Evolutionary conservation across 2,888 invertebrate genomes (phyloP).

Genomic region (Amphimallon solstitiale): DNA sequence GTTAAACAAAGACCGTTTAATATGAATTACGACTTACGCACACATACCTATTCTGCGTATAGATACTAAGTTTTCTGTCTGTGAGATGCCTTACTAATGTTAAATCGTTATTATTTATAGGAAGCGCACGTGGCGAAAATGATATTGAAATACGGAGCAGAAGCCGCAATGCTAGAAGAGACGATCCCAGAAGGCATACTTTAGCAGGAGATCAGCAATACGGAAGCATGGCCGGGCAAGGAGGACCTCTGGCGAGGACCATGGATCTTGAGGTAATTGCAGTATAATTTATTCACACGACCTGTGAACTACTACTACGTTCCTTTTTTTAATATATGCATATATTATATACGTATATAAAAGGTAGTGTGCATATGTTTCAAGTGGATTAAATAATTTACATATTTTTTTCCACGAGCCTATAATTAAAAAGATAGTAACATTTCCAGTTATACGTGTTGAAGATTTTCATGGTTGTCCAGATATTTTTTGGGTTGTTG

Average conservation of each 20-base stretch:
- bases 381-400: too few species aligned
- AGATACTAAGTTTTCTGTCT: not conserved
- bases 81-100: not conserved
- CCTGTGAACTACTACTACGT: not conserved
- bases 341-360: not conserved
- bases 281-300: slow-evolving; percentile 16
- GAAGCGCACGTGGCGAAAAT: slow-evolving; percentile 59
- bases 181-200: slow-evolving; percentile 86
- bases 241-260: slow-evolving; percentile 69
- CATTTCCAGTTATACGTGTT: too few species aligned
- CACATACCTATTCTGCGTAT: not conserved
- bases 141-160: slow-evolving; percentile 64
- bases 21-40: slow-evolving; percentile 6
- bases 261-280: slow-evolving; percentile 80
- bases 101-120: slow-evolving; percentile 42
- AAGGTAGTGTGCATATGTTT: too few species aligned
- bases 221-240: slow-evolving; percentile 69
- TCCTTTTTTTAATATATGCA: not conserved
- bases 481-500: too few species aligned
- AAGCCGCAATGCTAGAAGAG: slow-evolving; percentile 70
- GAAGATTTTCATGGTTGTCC: too few species aligned
- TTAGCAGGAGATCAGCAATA: slow-evolving; percentile 79
- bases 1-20: slow-evolving; percentile 1
- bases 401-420: too few species aligned
- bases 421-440: too few species aligned